Base-by-base conservation (phyloP, 2,888 invertebrate species). In the Orchesellides sinensis region DNA sequence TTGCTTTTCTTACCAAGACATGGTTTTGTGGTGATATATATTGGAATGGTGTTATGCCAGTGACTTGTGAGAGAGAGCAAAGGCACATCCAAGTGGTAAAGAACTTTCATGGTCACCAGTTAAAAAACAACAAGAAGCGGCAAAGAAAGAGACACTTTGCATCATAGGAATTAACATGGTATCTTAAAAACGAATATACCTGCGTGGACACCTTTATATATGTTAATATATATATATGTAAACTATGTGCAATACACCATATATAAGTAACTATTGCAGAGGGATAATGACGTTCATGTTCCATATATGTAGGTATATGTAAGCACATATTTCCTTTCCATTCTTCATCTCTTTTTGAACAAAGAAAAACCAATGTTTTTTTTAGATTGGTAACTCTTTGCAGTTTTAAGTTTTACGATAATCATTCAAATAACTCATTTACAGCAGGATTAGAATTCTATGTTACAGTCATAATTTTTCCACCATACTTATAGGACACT, bases 21-120 rank as follows among this genome's bases (percentile, higher is more conserved):
- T n/a, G n/a, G n/a, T n/a, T n/a, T n/a, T n/a, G n/a, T n/a, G n/a
- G n/a, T n/a, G n/a, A n/a, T n/a, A n/a, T n/a, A n/a, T n/a, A n/a
- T n/a, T n/a, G 23, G 5, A 52, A 74, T 74, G 74, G 63, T 74
- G n/a, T n/a, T n/a, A n/a, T 40, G 75, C 75, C 56, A 66, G 75
- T 75, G 75, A 75, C 54, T n/a, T 75, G 27, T 40, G 45, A 23
- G 52, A 35, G 61, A 65, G 49, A n/a, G n/a, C n/a, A n/a, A n/a
- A 17, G 10, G 2, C n/a, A 25, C 17, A 23, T n/a, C 2, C n/a
- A 66, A 29, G 59, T 23, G 68, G 52, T 77, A 77, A 77, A 49
- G 77, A 77, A 77, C 77, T 77, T 77, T 77, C 77, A 77, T 77
- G 77, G 77, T 77, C 77, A 77, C 54, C 32, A 19, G 65, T 54